These are phyloP conservation scores for Metopia argyrocephala DNA, from an alignment of 2,888 invertebrate genomes.

Conservation along the genomic window DNA sequence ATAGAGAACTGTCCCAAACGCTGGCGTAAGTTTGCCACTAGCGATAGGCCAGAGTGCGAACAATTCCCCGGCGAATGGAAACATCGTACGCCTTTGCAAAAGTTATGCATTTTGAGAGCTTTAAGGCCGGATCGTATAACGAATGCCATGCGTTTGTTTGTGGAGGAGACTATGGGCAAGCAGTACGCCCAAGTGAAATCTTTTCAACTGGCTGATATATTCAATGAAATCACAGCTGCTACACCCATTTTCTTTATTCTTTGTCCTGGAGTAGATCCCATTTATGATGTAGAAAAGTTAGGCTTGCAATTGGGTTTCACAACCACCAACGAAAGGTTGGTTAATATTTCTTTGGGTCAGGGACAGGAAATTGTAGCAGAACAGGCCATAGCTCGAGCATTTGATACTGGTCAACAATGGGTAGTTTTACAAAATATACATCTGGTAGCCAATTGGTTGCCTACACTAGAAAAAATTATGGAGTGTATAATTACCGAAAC, in stretches of 20 bases:
- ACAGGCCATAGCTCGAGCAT: conserved; percentile 87
- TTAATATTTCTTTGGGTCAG: conserved; percentile 95
- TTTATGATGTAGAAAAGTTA: conserved; percentile 86
- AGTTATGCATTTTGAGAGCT: conserved; percentile 94
- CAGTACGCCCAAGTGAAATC: conserved; percentile 89
- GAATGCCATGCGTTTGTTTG: conserved; percentile 91
- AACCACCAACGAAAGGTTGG: conserved; percentile 88
- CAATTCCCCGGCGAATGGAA: conserved; percentile 98
- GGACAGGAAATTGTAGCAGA: conserved; percentile 96
- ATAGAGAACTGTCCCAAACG: conserved; percentile 94
- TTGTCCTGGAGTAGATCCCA: conserved; percentile 95
- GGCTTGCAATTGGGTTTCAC: conserved; percentile 90
- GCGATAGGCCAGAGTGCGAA: conserved; percentile 94
- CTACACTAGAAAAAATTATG: conserved; percentile 92
- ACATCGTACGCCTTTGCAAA: conserved; percentile 90
- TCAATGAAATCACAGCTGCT: conserved; percentile 88
- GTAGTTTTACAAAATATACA: conserved; percentile 96
- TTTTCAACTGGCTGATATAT: conserved; percentile 90
- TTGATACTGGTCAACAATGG: conserved; percentile 88
- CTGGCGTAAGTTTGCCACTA: conserved; percentile 95
- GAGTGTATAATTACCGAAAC: conserved; percentile 86
- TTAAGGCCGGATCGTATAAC: conserved; percentile 96
- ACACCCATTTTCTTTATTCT: conserved; percentile 97
- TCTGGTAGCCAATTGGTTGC: conserved; percentile 93
- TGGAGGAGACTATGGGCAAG: conserved; percentile 92